These are phyloP conservation scores for Etheostoma nigrum DNA, from an alignment of 2,797 vertebrate species.

Conservation along the genomic window DNA sequence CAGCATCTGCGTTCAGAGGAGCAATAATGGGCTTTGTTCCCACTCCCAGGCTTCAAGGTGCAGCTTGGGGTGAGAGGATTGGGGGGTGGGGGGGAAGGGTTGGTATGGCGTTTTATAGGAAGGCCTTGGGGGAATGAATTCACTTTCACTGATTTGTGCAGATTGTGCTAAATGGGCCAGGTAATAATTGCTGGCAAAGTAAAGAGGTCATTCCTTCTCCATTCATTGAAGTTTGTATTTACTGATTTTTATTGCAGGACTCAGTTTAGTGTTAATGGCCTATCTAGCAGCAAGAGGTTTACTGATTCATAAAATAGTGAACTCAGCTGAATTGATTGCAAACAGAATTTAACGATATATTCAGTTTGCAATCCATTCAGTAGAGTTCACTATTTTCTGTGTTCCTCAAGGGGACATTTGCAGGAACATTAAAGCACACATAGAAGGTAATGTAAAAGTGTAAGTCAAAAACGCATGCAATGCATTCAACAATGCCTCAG, in stretches of 20 bases:
- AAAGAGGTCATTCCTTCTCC: slow-evolving; percentile 82
- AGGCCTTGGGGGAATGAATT: slow-evolving; percentile 70
- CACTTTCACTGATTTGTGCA: slow-evolving; percentile 87
- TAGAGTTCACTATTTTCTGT: background rate
- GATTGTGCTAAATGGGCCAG: slow-evolving; percentile 95
- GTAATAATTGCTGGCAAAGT: slow-evolving; percentile 88
- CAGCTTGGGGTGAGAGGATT: slow-evolving; percentile 39
- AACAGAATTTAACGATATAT: background rate
- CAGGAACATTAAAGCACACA: background rate
- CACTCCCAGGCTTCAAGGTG: slow-evolving; percentile 68
- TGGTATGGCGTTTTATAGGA: slow-evolving; percentile 32
- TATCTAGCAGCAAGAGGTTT: background rate
- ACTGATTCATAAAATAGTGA: background rate
- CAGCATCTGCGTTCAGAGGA: slow-evolving; percentile 67
- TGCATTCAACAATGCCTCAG: background rate
- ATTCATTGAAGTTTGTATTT: slow-evolving; percentile 39
- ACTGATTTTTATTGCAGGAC: slow-evolving; percentile 17
- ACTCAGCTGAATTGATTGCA: background rate
- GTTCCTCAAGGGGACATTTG: background rate
- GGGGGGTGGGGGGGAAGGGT: background rate
- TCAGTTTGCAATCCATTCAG: background rate
- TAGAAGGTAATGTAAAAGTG: background rate
- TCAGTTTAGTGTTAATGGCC: background rate
- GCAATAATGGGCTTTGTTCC: slow-evolving; percentile 80
- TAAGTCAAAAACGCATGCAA: background rate